A percentile compares a stretch with the other conserved stretches of the same genome.
These are phyloP conservation scores for Ptilodon capucinus DNA, from an alignment of 2,888 invertebrate genomes.

Conservation along the genomic window DNA sequence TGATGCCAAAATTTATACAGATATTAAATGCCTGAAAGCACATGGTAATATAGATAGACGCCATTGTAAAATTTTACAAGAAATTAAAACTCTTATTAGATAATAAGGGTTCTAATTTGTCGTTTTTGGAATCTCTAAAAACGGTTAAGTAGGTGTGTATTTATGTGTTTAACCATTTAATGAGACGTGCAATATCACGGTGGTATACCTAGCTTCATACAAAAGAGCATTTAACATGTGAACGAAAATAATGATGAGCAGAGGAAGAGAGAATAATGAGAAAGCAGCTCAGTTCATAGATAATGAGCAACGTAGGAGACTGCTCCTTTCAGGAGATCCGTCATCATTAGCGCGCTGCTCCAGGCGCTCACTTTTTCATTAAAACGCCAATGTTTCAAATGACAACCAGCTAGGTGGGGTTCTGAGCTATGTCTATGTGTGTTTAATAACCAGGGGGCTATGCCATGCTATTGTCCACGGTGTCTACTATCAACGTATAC, in stretches of 20 bases:
- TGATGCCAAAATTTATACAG: no score
- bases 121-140: no score
- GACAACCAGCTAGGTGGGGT: constrained; percentile 48
- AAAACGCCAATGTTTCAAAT: constrained; percentile 69
- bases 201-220: constrained; percentile 25
- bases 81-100: no score
- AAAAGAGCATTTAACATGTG: constrained; percentile 46
- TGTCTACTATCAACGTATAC: no score
- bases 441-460: constrained; percentile 39
- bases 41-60: no score
- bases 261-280: constrained; percentile 56
- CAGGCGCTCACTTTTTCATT: constrained; percentile 72
- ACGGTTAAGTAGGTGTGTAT: no score
- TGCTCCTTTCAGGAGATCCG: constrained; percentile 71
- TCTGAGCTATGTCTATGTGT: constrained; percentile 4
- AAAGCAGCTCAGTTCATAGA: constrained; percentile 57
- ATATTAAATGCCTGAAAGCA: no score
- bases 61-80: no score
- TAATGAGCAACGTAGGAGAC: constrained; percentile 67
- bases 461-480: no score
- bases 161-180: neutral
- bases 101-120: no score
- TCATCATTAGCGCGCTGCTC: constrained; percentile 74
- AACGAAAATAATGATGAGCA: constrained; percentile 50
- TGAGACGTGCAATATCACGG: constrained; percentile 14